Percentiles rank a stretch among this genome's conserved stretches.
These are phyloP conservation scores for Leptosomus discolor DNA, from an alignment of 2,113 vertebrate species.

Conservation along the genomic window DNA sequence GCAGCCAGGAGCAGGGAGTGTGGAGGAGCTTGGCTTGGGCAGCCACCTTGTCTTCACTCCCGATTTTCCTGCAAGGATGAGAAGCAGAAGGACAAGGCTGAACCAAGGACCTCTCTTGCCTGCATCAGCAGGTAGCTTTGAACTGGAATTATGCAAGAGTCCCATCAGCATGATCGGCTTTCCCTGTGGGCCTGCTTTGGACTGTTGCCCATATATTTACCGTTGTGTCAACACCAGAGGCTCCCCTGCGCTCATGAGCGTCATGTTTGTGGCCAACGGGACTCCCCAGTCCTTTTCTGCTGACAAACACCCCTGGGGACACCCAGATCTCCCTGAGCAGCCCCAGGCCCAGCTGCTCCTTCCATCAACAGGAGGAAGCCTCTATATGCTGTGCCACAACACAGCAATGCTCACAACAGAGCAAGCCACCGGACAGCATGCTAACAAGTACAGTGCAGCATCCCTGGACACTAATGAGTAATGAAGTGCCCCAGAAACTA, in stretches of 20 bases:
- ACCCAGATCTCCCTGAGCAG: not conserved
- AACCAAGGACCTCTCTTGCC: not conserved
- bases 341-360: not conserved
- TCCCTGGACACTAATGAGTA: constrained; percentile 7
- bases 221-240: not conserved
- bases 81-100: not conserved
- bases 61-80: not conserved
- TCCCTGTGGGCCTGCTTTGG: not conserved
- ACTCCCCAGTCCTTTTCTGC: not conserved
- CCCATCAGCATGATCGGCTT: not conserved
- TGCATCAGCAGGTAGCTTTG: not conserved
- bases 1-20: not conserved
- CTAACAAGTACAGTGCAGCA: not conserved
- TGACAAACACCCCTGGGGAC: not conserved
- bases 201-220: not conserved
- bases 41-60: not conserved
- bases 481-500: constrained; percentile 57
- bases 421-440: not conserved
- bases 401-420: not conserved
- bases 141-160: not conserved
- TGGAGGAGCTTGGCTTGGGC: not conserved
- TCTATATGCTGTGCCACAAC: not conserved
- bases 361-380: not conserved
- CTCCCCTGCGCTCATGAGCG: accelerated
- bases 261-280: accelerated